Base-by-base conservation (phyloP, 2,113 vertebrate genomes). In the Oryzias celebensis region DNA sequence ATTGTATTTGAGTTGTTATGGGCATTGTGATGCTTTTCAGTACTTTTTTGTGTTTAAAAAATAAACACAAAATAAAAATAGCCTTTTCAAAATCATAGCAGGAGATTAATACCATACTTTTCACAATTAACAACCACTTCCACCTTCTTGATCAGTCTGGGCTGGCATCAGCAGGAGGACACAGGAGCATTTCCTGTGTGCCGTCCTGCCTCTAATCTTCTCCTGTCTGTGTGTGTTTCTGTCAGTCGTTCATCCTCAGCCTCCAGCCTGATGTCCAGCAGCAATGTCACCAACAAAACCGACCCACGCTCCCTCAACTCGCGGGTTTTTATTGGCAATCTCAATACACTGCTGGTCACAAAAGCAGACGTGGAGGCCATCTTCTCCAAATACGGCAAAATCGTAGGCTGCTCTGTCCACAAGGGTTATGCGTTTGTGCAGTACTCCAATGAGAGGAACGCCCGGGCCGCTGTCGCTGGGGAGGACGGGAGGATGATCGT, bases 351-450 rank as follows among this genome's bases (percentile, higher is more conserved):
- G 78, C 90, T 96, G 84, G 94, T 96, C 73, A 96, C 94, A 89
- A 96, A 95, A 82, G 90, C 85, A 0, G 94, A 96, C 7, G 94
- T 96, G 45, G 94, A 96, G 76, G 92, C 93, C 70, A 95, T 96
- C 85, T 96, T 96, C 82, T 83, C 93, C 43, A 96, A 95, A 78
- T 96, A 96, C 0, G 94, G 94, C 71, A 95, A 95, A 89, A 93
- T 96, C 24, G 93, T 95, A 5, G 94, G 94, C 65, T 96, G 94
- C 90, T 96, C 94, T 1, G 93, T 96, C 59, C 94, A 96, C 91
- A 96, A 96, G 87, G 94, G 94, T 77, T 96, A 93, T 80, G 94
- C 94, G 75, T 96, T 96, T 2, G 94, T 96, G 47, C 94, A 96
- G 53, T 96, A 90, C 52, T 85, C 92, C 81, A 94, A 94, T 6